Conservation (phyloP, 2,888 invertebrate species). For the Loripinus fragilis region DNA sequence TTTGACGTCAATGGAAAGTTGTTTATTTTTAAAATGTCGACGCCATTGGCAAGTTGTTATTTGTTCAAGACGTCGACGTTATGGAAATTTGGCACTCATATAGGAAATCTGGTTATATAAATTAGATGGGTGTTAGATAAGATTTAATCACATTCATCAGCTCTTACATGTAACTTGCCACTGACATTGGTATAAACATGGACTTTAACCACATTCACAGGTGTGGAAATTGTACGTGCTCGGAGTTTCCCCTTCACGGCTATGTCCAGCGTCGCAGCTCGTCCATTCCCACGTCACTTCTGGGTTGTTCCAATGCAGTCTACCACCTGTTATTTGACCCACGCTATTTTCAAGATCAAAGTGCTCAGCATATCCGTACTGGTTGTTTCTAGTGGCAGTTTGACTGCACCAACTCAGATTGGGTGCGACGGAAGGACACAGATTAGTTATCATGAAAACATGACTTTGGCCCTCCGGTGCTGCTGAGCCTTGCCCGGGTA, state of each 20-base stretch:
- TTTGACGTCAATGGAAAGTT: too few relatives aligned
- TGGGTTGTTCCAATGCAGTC: slow-evolving; percentile 66
- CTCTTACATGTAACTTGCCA: too few relatives aligned
- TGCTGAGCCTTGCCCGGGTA: not conserved
- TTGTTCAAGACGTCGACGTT: too few relatives aligned
- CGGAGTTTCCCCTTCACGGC: slow-evolving; percentile 39
- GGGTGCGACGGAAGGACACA: slow-evolving; percentile 67
- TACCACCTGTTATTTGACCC: slow-evolving; percentile 40
- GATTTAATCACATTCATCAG: too few relatives aligned
- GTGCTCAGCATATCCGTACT: slow-evolving; percentile 61
- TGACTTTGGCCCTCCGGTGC: not conserved
- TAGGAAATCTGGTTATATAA: too few relatives aligned
- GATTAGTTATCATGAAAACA: slow-evolving; percentile 73
- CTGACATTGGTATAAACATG: too few relatives aligned
- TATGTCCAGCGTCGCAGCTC: slow-evolving; percentile 45
- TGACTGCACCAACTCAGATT: slow-evolving; percentile 74
- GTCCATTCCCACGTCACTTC: slow-evolving; percentile 65
- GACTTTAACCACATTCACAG: slow-evolving; percentile 46
- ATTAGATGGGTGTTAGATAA: too few relatives aligned
- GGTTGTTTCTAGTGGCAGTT: slow-evolving; percentile 46
- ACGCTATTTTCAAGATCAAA: slow-evolving; percentile 68
- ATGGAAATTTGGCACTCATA: too few relatives aligned
- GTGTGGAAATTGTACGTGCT: slow-evolving; percentile 37
- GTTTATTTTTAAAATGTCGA: too few relatives aligned
- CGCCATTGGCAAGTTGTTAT: too few relatives aligned